Conservation (phyloP, 2,797 vertebrate species). For the Tragopan temminckii region DNA sequence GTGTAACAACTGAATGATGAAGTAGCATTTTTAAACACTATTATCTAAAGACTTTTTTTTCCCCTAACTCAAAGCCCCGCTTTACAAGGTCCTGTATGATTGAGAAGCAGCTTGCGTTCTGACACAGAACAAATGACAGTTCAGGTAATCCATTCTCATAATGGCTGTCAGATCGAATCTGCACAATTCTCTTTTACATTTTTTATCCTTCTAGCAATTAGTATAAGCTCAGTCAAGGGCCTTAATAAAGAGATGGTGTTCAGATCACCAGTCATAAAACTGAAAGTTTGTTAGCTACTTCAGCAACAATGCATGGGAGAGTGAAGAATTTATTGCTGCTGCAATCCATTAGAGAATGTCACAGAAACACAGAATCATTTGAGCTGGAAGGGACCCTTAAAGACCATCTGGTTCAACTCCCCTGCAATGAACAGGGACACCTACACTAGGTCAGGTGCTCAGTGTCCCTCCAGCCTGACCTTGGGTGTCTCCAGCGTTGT, state of each 20-base stretch:
- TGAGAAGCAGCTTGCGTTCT: background rate
- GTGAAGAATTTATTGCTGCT: background rate
- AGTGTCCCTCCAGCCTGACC: no score
- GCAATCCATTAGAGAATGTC: background rate
- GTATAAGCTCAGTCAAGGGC: background rate
- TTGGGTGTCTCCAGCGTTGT: no score
- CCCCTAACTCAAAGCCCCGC: background rate
- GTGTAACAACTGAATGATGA: background rate
- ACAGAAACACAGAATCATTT: no score
- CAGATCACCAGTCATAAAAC: background rate
- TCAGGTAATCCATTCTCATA: background rate
- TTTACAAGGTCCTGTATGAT: background rate
- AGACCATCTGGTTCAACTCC: no score
- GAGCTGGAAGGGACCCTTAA: no score
- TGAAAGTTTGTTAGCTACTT: background rate
- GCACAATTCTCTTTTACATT: background rate
- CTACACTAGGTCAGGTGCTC: no score
- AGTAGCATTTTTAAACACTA: background rate
- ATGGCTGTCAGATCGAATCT: background rate
- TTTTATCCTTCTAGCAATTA: background rate
- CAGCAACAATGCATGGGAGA: rapidly evolving
- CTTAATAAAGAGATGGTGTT: background rate
- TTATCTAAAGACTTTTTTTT: background rate
- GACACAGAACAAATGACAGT: background rate
- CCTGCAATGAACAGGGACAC: no score